These are phyloP conservation scores for Sarcophilus harrisii DNA, from an alignment of 2,797 vertebrate genomes.

Conservation along the genomic window DNA sequence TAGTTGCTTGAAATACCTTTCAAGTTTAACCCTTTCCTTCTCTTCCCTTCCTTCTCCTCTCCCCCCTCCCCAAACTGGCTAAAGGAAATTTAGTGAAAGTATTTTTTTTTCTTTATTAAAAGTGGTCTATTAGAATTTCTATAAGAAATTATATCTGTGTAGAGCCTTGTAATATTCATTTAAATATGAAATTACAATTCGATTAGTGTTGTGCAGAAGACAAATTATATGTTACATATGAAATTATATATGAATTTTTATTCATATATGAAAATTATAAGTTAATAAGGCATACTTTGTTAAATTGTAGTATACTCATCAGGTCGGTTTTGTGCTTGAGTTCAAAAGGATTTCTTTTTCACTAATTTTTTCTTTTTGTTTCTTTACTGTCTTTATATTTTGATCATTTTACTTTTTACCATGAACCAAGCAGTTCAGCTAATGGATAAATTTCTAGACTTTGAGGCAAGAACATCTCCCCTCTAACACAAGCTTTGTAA, in stretches of 20 bases:
- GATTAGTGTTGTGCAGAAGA: background rate
- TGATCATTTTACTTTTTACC: background rate
- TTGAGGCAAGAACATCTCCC: background rate
- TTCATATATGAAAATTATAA: background rate
- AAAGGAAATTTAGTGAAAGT: background rate
- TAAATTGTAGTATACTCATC: background rate
- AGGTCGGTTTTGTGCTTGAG: background rate
- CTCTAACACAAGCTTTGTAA: background rate
- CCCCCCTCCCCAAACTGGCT: background rate
- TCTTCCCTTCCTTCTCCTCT: accelerated
- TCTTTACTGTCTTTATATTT: background rate
- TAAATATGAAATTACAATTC: background rate
- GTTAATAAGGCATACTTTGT: background rate
- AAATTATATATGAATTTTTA: too few species aligned
- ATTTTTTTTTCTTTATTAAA: background rate
- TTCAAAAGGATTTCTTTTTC: background rate
- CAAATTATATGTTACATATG: background rate
- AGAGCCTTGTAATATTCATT: background rate
- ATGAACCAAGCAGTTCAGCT: background rate
- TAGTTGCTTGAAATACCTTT: background rate
- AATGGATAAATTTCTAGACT: background rate
- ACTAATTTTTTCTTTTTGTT: background rate
- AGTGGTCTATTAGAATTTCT: background rate
- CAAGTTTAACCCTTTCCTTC: background rate
- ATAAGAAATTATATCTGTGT: background rate